A percentile compares a stretch with the other conserved stretches of the same genome.
Conservation (phyloP, 2,113 vertebrate species). For the Mesoclemmys tuberculata region DNA sequence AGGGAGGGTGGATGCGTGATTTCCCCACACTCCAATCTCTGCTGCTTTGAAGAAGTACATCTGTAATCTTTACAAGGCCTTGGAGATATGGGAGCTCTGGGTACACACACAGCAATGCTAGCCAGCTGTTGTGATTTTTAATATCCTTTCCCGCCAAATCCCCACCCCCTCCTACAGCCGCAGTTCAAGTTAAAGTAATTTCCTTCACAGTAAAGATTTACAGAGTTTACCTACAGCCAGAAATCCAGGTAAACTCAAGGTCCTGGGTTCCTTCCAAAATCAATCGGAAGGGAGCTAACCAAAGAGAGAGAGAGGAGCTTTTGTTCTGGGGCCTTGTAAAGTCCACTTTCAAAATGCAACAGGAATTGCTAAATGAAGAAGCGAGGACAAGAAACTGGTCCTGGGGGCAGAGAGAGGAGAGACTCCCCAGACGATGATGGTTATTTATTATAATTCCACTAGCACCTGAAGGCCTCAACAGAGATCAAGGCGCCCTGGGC, state of each 20-base stretch:
- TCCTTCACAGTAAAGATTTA: not conserved
- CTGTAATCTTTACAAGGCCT: constrained; percentile 53
- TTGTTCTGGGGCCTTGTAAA: not conserved
- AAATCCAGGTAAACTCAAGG: not conserved
- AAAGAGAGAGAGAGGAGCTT: not conserved
- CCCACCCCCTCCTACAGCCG: not conserved
- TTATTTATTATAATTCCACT: not conserved
- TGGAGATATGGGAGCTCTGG: constrained; percentile 12
- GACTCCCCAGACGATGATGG: rapidly evolving
- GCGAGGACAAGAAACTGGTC: not conserved
- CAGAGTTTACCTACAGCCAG: not conserved
- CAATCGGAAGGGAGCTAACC: not conserved
- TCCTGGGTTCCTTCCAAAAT: not conserved
- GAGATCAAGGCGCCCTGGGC: not conserved
- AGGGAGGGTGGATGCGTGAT: rapidly evolving
- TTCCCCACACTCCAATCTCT: not conserved
- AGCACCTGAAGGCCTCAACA: not conserved
- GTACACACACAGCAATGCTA: not conserved
- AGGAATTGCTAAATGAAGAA: not conserved
- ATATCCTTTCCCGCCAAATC: not conserved
- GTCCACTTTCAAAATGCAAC: rapidly evolving
- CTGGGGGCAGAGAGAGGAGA: rapidly evolving
- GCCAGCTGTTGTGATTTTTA: constrained; percentile 32
- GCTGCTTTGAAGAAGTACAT: constrained; percentile 14
- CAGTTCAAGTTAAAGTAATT: rapidly evolving